Evolutionary conservation across 2,888 invertebrate genomes (phyloP), one percentile per base, ranked within the genome.

Genomic region (Seladonia tumulorum): DNA sequence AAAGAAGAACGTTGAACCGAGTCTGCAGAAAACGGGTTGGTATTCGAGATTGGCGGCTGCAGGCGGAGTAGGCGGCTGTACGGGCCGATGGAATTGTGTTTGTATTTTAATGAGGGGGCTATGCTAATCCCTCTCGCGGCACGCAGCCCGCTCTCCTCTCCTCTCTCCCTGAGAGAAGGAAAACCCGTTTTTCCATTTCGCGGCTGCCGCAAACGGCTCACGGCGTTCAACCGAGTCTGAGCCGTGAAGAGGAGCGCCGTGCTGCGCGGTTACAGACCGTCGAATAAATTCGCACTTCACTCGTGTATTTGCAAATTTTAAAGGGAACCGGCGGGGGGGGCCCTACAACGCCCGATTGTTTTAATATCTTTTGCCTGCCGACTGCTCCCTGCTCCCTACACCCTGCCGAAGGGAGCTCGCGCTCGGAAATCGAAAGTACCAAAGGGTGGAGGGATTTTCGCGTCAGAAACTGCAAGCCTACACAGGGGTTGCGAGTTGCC

Each of bases 101-200:
- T 94, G 94, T 94, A 94, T 95, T 94, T 94, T 95, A 94, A 95
- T 94, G 94, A 94, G 94, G 93, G 92, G 92, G 93, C 93, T 94
- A 95, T 94, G 95, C 94, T 95, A 95, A 95, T 95, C 94, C 93
- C 85, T 89, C 88, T 92, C 91, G 90, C 91, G 92, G 93, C 93
- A 92, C 92, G 91, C 91, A 90, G 91, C 79, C 87, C 63, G 63
- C 10, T 25, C 72, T 45, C 47, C n/a, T 22, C 75, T 82, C 82
- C 82, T 79, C 83, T 80, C 82, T 73, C 72, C 78, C 25, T 70
- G 72, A 72, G 86, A 81, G 86, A 86, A 88, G 84, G 87, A 88
- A 89, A 87, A 88, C 79, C 85, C 89, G 91, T 93, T 93, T 93
- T 94, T 93, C 93, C 92, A 92, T 93, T 92, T 92, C 89, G 90